Percentiles rank a stretch among this genome's conserved stretches.
Conservation (phyloP, 1,140 invertebrate species). For the Magallana ariakensis region DNA sequence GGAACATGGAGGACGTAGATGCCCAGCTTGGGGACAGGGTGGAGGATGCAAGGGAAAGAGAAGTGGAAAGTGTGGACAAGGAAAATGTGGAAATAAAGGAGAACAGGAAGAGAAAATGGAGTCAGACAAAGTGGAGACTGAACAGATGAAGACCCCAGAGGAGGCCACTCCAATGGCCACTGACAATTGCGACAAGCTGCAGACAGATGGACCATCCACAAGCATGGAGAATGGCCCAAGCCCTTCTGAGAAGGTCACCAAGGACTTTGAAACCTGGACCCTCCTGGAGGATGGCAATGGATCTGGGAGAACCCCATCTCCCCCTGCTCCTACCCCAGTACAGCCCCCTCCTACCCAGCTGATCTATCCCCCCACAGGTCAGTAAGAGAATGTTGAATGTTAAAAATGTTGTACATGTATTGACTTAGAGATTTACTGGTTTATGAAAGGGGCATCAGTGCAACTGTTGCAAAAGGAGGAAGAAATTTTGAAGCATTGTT, state of each 20-base stretch:
- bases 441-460: too few species aligned
- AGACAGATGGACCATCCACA: conserved; percentile 10
- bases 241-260: not conserved
- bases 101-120: conserved; percentile 32
- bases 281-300: conserved; percentile 20
- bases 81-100: conserved; percentile 48
- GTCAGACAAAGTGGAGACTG: conserved; percentile 2
- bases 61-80: conserved; percentile 44
- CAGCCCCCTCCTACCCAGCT: conserved; percentile 7
- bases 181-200: conserved; percentile 18
- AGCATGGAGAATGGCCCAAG: not conserved
- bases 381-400: not conserved
- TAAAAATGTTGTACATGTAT: not conserved
- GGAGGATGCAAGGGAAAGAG: conserved; percentile 51
- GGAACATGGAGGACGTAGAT: conserved; percentile 63
- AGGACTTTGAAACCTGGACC: conserved; percentile 24
- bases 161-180: conserved; percentile 21
- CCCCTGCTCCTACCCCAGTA: not conserved
- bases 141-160: conserved; percentile 25
- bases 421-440: not conserved
- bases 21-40: conserved; percentile 49
- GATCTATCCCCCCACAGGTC: conserved; percentile 46
- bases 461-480: too few species aligned
- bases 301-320: not conserved
- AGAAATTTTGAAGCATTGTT: too few species aligned